Base-by-base conservation (phyloP, 2,797 vertebrate species). In the Peromyscus melanophrys region DNA sequence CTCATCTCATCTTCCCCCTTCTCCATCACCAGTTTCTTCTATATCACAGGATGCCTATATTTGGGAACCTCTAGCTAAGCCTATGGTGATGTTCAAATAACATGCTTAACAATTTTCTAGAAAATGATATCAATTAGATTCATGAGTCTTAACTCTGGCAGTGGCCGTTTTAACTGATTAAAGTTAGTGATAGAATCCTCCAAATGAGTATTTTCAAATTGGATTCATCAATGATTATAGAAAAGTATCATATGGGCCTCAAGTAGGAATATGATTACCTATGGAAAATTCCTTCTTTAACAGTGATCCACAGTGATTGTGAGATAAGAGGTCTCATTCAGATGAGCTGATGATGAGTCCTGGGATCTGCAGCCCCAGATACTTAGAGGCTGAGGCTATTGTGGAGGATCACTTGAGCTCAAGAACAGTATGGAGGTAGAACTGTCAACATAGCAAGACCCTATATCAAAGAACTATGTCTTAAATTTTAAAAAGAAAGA, bases 191-290 rank as follows among this genome's bases (percentile, higher is more conserved):
- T 55, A 85, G 61, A 94, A 73, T 75, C 12, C 31, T 27, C 89
- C 23, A 29, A 78, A 67, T 83, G 69, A 80, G 0, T 4, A 43
- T 80, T 96, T 92, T 94, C 46, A 57, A 95, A 73, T 34, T 84
- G 2, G 4, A 85, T 3, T 65, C 27, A 2, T 63, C 37, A 11
- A 55, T 63, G 43, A 55, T 55, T 65, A 9, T 63, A 93, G 13
- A 40, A 49, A 89, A 49, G 31, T 37, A 94, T 46, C 43, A 2
- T 2, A 78, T 49, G 11, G n/a, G n/a, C 8, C 19, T 73, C 46
- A 40, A 1, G 61, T 69, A 57, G 37, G 80, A 34, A 81, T 81
- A 81, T 16, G 59, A 8, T n/a, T 16, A 31, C 4, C 27, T 90
- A n/a, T 69, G 7, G 40, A 85, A 92, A 61, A 92, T 59, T 59